Conservation (phyloP, 2,113 vertebrate genomes). For the Centrocercus urophasianus region DNA sequence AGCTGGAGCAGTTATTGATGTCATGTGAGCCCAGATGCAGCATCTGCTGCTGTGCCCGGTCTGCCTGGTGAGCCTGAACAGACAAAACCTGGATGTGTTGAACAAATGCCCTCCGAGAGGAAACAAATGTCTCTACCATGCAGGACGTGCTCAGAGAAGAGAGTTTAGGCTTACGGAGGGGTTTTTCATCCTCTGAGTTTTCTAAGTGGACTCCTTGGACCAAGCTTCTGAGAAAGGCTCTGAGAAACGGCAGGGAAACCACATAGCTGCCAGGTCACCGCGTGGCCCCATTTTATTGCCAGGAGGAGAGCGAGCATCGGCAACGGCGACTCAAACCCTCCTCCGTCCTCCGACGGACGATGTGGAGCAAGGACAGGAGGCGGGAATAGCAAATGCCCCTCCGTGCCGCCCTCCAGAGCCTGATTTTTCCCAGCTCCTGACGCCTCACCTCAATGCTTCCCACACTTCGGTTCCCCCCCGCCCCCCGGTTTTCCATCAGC, state of each 20-base stretch:
- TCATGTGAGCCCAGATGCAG: conserved; percentile 18
- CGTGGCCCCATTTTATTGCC: accelerated
- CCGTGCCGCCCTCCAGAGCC: background rate
- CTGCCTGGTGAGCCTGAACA: background rate
- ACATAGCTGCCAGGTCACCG: background rate
- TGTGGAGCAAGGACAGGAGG: background rate
- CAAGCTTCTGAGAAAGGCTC: accelerated
- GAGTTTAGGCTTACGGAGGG: background rate
- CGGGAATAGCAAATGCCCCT: conserved; percentile 29
- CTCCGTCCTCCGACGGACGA: conserved; percentile 16
- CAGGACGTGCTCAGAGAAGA: background rate
- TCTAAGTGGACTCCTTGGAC: background rate
- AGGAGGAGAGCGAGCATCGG: background rate
- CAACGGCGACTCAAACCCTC: background rate
- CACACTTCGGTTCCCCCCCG: background rate
- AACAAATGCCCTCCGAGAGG: conserved; percentile 1
- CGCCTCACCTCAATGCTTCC: background rate
- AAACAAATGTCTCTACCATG: background rate
- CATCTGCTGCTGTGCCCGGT: conserved; percentile 13
- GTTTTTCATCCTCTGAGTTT: background rate
- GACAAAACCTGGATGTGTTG: background rate
- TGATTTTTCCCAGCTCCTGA: background rate
- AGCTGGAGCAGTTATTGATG: conserved; percentile 44
- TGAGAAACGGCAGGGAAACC: background rate
- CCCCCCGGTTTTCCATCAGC: background rate